Evolutionary conservation across 2,113 vertebrate genomes (phyloP).

Genomic region (Ceratotherium simum): DNA sequence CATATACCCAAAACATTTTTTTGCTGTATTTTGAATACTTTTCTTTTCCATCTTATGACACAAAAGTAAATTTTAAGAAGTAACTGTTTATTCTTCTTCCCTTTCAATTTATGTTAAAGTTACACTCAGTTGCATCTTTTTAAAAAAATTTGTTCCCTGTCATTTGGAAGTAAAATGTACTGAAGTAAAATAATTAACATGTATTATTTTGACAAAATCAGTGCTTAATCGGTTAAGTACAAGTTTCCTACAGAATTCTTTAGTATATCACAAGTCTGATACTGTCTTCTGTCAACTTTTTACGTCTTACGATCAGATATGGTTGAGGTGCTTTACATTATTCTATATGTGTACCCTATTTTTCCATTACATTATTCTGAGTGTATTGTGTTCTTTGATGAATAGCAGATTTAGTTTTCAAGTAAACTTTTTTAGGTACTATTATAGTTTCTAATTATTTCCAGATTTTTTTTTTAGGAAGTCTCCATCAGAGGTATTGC

Average conservation of each 20-base stretch:
- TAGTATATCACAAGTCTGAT: slow-evolving; percentile 68
- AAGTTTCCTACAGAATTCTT: slow-evolving; percentile 68
- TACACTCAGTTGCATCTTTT: not conserved
- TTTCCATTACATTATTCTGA: slow-evolving; percentile 76
- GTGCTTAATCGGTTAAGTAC: slow-evolving; percentile 69
- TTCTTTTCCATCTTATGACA: not conserved
- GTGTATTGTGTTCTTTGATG: slow-evolving; percentile 86
- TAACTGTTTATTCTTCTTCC: not conserved
- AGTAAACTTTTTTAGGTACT: slow-evolving; percentile 79
- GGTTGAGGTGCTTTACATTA: not conserved
- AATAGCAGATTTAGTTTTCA: slow-evolving; percentile 82
- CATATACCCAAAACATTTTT: slow-evolving; percentile 24
- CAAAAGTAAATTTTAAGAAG: not conserved
- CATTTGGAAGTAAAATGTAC: slow-evolving; percentile 67
- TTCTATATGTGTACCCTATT: not conserved
- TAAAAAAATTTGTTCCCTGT: not conserved
- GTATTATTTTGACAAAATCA: slow-evolving; percentile 80
- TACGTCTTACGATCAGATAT: not conserved
- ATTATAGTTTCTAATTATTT: slow-evolving; percentile 86
- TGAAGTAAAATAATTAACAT: slow-evolving; percentile 74
- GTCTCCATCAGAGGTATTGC: slow-evolving; percentile 73
- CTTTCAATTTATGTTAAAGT: slow-evolving; percentile 29
- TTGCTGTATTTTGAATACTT: not conserved
- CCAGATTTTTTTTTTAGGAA: slow-evolving; percentile 82
- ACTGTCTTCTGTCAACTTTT: slow-evolving; percentile 70